These are phyloP conservation scores for Laupala kohalensis DNA, from an alignment of 1,140 invertebrate species.

Conservation along the genomic window DNA sequence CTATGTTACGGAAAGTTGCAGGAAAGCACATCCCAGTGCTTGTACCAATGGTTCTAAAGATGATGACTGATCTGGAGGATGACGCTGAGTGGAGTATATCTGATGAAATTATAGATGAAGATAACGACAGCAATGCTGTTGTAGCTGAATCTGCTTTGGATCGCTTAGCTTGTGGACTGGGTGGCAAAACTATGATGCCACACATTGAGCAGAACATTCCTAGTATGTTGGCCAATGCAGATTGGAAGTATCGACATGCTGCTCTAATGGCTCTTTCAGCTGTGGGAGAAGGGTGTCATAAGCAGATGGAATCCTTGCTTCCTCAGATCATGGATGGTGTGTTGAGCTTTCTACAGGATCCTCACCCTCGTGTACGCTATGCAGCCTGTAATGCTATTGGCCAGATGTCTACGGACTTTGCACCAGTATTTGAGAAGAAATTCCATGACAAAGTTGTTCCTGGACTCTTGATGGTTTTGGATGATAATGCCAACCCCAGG, in stretches of 20 bases:
- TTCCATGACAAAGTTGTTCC: conserved; percentile 91
- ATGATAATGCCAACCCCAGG: conserved; percentile 80
- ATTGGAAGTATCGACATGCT: conserved; percentile 82
- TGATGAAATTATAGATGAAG: conserved; percentile 71
- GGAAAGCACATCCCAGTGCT: conserved; percentile 65
- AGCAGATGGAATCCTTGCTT: conserved; percentile 92
- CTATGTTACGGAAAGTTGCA: conserved; percentile 82
- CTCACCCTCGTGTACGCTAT: conserved; percentile 87
- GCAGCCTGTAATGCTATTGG: conserved; percentile 98
- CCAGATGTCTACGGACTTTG: conserved; percentile 98
- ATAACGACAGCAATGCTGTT: conserved; percentile 84
- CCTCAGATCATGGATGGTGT: conserved; percentile 82
- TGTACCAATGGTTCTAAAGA: conserved; percentile 72
- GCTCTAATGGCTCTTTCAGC: conserved; percentile 97
- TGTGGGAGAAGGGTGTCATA: conserved; percentile 94
- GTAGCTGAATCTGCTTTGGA: conserved; percentile 94
- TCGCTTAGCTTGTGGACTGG: conserved; percentile 86
- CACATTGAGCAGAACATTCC: conserved; percentile 77
- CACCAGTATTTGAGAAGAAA: conserved; percentile 91
- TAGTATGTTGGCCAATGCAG: conserved; percentile 67
- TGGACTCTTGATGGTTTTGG: conserved; percentile 76
- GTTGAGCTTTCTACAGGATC: conserved; percentile 75
- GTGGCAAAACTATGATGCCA: conserved; percentile 88
- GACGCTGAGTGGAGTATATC: conserved; percentile 70
- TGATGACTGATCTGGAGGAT: conserved; percentile 97